Conservation (phyloP, 2,888 invertebrate genomes). For the Troglohyphantes excavatus region DNA sequence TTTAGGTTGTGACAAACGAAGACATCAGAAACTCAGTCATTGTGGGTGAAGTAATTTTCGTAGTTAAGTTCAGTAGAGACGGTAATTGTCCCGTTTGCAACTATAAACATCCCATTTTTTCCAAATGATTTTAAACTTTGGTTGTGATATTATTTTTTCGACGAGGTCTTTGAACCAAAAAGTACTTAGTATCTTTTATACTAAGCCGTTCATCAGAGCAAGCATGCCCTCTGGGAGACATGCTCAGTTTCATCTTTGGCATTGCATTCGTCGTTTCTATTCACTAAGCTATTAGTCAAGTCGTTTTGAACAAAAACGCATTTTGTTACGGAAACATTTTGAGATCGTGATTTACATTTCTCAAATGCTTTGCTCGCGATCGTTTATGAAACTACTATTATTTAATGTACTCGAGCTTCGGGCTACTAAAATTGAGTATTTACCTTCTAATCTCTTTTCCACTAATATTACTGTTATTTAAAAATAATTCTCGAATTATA, state of each 20-base stretch:
- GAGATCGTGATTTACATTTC: background rate
- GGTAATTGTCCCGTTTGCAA: too few relatives aligned
- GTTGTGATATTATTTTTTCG: too few relatives aligned
- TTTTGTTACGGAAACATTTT: background rate
- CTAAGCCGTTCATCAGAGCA: conserved; percentile 41
- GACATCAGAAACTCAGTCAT: too few relatives aligned
- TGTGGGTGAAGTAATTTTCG: too few relatives aligned
- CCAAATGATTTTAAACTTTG: too few relatives aligned
- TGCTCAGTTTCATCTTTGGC: conserved; percentile 47
- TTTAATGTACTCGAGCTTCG: background rate
- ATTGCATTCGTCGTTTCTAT: background rate
- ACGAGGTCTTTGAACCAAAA: conserved; percentile 55
- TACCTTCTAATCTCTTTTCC: too few relatives aligned
- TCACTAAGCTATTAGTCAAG: background rate
- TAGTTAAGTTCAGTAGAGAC: too few relatives aligned
- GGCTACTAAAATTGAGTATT: too few relatives aligned
- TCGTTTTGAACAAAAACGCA: background rate
- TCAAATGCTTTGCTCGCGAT: background rate
- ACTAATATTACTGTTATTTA: too few relatives aligned
- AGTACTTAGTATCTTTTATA: background rate
- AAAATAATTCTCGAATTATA: too few relatives aligned
- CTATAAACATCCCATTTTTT: too few relatives aligned
- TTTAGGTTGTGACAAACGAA: too few relatives aligned
- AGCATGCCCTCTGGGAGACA: conserved; percentile 55
- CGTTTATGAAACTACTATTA: background rate